These are phyloP conservation scores for Akabosia matsudoensis DNA, from an alignment of 1,140 invertebrate species.

Conservation along the genomic window DNA sequence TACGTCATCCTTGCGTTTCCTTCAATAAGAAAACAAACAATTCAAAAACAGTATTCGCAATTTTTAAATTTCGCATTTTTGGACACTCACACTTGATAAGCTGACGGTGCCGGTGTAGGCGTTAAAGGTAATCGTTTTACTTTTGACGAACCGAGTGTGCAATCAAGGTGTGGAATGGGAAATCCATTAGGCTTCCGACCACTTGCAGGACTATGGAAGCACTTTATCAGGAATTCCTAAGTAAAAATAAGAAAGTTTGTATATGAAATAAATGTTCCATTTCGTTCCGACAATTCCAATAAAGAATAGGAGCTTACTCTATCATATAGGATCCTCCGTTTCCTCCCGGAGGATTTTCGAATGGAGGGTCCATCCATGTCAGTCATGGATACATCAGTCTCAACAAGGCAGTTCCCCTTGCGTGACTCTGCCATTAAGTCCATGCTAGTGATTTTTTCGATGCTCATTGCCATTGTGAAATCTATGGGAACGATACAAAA, in stretches of 20 bases:
- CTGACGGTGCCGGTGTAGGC: not conserved
- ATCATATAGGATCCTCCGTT: not conserved
- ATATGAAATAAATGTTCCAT: not conserved
- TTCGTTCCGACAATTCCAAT: not conserved
- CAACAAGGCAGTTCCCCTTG: slow-evolving; percentile 14
- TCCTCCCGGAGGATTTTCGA: not conserved
- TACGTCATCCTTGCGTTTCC: not conserved
- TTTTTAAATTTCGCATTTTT: not conserved
- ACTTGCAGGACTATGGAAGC: slow-evolving; percentile 38
- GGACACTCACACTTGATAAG: slow-evolving; percentile 4
- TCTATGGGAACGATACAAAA: not conserved
- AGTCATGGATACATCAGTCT: slow-evolving; percentile 4
- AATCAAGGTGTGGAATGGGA: slow-evolving; percentile 32
- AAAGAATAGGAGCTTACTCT: not conserved
- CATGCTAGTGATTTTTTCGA: not conserved
- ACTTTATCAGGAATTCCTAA: slow-evolving; percentile 40
- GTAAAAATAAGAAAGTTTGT: not conserved
- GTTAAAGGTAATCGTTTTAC: not conserved
- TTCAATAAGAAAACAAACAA: not conserved
- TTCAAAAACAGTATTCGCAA: not conserved
- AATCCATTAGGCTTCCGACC: slow-evolving; percentile 29
- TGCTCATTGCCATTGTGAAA: not conserved
- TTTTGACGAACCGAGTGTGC: slow-evolving; percentile 19
- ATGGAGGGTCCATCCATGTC: not conserved
- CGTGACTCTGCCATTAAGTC: slow-evolving; percentile 13